Evolutionary conservation across 1,140 invertebrate species (phyloP), one percentile per base, ranked within the genome.

Genomic region (Neodiprion fabricii): DNA sequence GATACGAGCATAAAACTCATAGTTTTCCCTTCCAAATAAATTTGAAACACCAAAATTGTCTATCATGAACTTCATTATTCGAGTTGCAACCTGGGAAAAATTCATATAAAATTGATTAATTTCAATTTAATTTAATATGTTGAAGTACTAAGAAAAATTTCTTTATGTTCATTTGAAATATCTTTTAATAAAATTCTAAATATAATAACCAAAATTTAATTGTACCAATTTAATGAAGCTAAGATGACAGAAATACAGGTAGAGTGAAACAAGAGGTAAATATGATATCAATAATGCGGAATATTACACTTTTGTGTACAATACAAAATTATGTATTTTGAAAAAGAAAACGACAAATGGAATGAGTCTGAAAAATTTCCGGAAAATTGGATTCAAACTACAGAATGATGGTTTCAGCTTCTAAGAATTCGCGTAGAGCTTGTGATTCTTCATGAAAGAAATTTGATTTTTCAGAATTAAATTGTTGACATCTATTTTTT

Each of bases 31-130:
- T 3, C 97, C 97, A 88, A 99, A 99, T 71, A 99, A 91, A 87
- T 98, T 96, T 68, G 95, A 95, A 48, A 96, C 94, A 67, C 97
- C 97, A 91, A 99, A 99, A 87, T 98, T 96, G 87, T 99, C 97
- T 82, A 99, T 99, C 82, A 97, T 93, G 88, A 95, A 96, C 85
- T 98, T 96, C 93, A 98, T 98, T 67, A 98, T 95, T 79, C 95
- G 92, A 14, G 96, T 97, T 72, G 97, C 96, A 83, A 96, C 94
- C 96, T 97, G 85, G 23, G 77, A 72, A 75, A 61, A 61, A 14
- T 40, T 40, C 5, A 40, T 40, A 40, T 40, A 40, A 40, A 40
- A 40, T 40, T 40, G 5, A 40, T 40, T 40, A 40, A 40, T 40
- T 5, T 40, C 28, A 40, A 40, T 40, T 40, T 40, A 40, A 40